Conservation (phyloP, 2,113 vertebrate species). For the Pantherophis guttatus region DNA sequence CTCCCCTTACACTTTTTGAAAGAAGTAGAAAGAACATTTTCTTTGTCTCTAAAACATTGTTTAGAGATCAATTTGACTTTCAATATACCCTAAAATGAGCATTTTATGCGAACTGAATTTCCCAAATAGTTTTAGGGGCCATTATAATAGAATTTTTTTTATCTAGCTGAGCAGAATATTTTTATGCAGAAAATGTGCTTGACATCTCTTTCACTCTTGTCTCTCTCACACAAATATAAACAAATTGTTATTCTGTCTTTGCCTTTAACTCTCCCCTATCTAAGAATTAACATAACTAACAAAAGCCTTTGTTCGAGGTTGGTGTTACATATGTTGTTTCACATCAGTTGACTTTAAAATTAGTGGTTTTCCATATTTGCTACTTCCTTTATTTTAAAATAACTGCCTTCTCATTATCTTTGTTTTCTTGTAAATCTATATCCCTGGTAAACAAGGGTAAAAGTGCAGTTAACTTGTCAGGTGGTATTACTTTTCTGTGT, state of each 20-base stretch:
- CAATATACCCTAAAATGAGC: neutral
- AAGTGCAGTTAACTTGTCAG: neutral
- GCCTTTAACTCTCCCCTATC: slow-evolving; percentile 1
- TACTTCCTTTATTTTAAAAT: slow-evolving; percentile 17
- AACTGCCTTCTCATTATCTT: neutral
- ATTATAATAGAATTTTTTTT: neutral
- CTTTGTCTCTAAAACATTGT: neutral
- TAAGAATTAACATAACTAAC: neutral
- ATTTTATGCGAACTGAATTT: neutral
- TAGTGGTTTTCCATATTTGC: neutral
- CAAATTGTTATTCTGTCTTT: neutral
- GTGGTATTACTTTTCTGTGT: neutral
- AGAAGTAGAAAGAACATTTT: neutral
- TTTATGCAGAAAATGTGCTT: neutral
- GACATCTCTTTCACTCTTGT: neutral
- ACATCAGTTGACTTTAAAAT: slow-evolving; percentile 20
- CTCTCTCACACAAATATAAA: neutral
- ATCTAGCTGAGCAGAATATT: neutral
- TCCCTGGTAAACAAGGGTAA: neutral
- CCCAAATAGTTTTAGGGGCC: neutral
- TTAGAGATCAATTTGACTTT: neutral
- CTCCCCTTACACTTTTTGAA: neutral
- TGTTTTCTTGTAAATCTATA: slow-evolving; percentile 11
- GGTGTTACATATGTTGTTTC: slow-evolving; percentile 4
- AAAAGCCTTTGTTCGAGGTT: neutral